Conservation (phyloP, 2,113 vertebrate genomes). For the Cebidichthys violaceus region DNA sequence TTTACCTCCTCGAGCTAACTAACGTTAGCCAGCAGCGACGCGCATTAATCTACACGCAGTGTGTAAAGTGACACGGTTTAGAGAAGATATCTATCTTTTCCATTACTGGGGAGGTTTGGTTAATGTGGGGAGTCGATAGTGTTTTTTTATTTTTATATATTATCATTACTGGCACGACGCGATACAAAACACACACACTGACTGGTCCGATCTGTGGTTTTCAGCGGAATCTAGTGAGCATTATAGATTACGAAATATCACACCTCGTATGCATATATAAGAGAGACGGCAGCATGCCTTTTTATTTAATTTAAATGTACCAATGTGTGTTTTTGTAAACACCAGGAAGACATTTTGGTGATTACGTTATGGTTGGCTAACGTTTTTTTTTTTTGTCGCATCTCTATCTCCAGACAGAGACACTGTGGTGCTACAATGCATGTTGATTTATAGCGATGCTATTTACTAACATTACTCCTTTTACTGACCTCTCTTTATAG, state of each 20-base stretch:
- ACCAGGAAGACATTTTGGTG: slow-evolving; percentile 70
- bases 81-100: slow-evolving; percentile 7
- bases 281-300: neutral
- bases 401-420: slow-evolving; percentile 5
- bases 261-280: neutral
- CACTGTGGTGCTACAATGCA: too few relatives aligned
- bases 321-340: slow-evolving; percentile 65
- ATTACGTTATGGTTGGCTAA: slow-evolving; percentile 62
- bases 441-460: too few relatives aligned
- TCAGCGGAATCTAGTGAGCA: neutral
- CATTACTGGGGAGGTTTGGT: too few relatives aligned
- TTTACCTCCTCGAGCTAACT: slow-evolving; percentile 45
- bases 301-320: neutral
- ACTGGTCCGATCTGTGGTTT: neutral
- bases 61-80: slow-evolving; percentile 13
- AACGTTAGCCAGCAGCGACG: slow-evolving; percentile 43
- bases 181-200: neutral
- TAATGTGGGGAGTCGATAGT: too few relatives aligned
- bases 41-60: slow-evolving; percentile 56
- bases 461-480: too few relatives aligned
- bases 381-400: slow-evolving; percentile 71
- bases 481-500: neutral
- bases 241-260: slow-evolving; percentile 6
- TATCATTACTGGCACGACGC: neutral
- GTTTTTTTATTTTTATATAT: too few relatives aligned